Percentiles rank a stretch among this genome's conserved stretches.
These are phyloP conservation scores for Gandaritis pyraliata DNA, from an alignment of 2,888 invertebrate genomes.

Conservation along the genomic window DNA sequence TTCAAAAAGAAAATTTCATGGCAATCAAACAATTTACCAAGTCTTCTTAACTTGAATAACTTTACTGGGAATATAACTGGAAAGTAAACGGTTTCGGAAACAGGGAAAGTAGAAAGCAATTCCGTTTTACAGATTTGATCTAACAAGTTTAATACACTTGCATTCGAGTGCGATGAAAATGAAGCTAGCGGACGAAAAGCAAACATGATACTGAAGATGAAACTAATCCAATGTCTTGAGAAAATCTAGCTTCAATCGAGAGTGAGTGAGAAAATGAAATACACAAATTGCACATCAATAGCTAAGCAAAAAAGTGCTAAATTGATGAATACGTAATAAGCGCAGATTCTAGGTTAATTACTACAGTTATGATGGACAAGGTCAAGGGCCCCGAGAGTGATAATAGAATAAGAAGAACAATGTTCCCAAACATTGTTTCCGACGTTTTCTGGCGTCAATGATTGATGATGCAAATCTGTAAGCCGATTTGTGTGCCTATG, in stretches of 20 bases:
- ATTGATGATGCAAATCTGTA: slow-evolving; percentile 63
- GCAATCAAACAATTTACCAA: slow-evolving; percentile 52
- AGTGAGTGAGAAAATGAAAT: neutral
- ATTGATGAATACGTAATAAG: slow-evolving; percentile 24
- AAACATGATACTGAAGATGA: slow-evolving; percentile 31
- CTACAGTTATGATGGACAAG: slow-evolving; percentile 28
- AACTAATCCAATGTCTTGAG: slow-evolving; percentile 34
- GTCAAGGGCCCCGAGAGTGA: slow-evolving; percentile 24
- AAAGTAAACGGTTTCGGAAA: slow-evolving; percentile 47
- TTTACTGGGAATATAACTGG: slow-evolving; percentile 50
- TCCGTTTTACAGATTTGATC: slow-evolving; percentile 41
- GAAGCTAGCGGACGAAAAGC: slow-evolving; percentile 24
- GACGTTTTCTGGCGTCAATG: slow-evolving; percentile 46
- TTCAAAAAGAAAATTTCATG: slow-evolving; percentile 45
- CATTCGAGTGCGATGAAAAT: slow-evolving; percentile 34
- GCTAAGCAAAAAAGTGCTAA: slow-evolving; percentile 11
- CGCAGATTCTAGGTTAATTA: slow-evolving; percentile 28
- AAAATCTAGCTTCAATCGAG: slow-evolving; percentile 20
- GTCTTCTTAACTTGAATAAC: slow-evolving; percentile 44
- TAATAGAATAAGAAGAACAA: slow-evolving; percentile 30
- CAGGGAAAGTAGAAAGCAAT: slow-evolving; percentile 43
- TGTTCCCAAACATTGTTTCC: slow-evolving; percentile 43
- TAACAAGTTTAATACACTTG: slow-evolving; percentile 40
- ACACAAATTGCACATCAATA: neutral
- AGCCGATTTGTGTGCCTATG: slow-evolving; percentile 51